Percentiles rank a stretch among this genome's conserved stretches.
Conservation (phyloP, 1,140 invertebrate genomes). For the Rhizoglyphus robini region DNA sequence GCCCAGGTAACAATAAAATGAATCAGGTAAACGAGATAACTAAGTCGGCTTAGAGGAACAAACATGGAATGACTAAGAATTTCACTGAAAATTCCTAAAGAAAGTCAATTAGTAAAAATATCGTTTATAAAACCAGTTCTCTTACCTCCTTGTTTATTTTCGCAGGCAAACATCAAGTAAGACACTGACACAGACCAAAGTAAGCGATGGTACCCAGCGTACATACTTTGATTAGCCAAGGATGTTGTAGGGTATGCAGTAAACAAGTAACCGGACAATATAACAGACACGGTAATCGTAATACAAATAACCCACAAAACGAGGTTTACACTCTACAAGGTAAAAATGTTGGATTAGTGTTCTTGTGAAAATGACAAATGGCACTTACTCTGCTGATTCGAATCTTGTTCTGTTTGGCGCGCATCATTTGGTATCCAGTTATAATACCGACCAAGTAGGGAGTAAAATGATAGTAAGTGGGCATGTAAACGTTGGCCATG, state of each 20-base stretch:
- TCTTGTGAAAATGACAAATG: too few species aligned
- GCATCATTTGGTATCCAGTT: slow-evolving; percentile 21
- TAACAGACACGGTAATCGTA: background rate
- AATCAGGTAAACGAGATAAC: slow-evolving; percentile 76
- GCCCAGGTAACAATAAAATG: slow-evolving; percentile 62
- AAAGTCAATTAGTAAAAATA: too few species aligned
- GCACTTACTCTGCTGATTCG: too few species aligned
- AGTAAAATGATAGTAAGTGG: slow-evolving; percentile 24
- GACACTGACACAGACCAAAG: slow-evolving; percentile 34
- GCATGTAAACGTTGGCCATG: slow-evolving; percentile 19
- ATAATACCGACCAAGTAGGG: slow-evolving; percentile 24
- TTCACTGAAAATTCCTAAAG: slow-evolving; percentile 47
- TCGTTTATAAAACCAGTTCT: too few species aligned
- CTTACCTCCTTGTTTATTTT: slow-evolving; percentile 29
- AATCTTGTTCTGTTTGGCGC: background rate
- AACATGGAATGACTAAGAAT: slow-evolving; percentile 62
- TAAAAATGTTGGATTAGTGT: too few species aligned
- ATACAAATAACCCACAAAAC: slow-evolving; percentile 9
- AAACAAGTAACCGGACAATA: slow-evolving; percentile 23
- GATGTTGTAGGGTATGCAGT: slow-evolving; percentile 28
- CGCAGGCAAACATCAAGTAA: slow-evolving; percentile 39
- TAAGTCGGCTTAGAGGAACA: slow-evolving; percentile 69
- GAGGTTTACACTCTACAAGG: background rate
- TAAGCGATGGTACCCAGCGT: slow-evolving; percentile 31
- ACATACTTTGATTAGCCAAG: slow-evolving; percentile 30